Evolutionary conservation across 2,888 invertebrate species (phyloP), one percentile per base, ranked within the genome.

Genomic region (Halictus quadricinctus): DNA sequence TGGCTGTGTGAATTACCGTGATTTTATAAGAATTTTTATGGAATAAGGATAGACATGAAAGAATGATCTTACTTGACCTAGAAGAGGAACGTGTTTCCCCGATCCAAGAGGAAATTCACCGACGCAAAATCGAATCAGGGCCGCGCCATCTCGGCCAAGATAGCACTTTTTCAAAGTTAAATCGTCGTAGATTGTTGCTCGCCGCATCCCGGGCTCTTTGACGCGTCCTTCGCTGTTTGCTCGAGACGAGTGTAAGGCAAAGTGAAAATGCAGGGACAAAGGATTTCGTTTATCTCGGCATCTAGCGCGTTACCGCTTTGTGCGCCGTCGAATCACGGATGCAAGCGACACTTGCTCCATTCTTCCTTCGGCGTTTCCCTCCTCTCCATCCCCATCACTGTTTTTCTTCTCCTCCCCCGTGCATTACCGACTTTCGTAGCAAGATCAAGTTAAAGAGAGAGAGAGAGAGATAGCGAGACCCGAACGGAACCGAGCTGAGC

Each of bases 341-440:
- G 73, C 73, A 72, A 72, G 48, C 72, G 72, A 72, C 72, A 54
- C 73, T 73, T 54, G 73, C 73, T 73, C 50, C 73, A 73, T 54
- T 73, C 73, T 73, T 36, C 21, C 36, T 73, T 36, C 74, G 58
- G 58, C n/a, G 29, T 41, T 5, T n/a, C n/a, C 29, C 41, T 36
- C 58, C 41, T n/a, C 74, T 1, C 29, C 13, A 2, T 21, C 7
- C 50, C n/a, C n/a, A 21, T 21, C 54, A n/a, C 7, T 64, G 64
- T 29, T 64, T 29, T 29, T 13, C 74, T 15, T 41, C 41, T 6
- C 8, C 43, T 41, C 8, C n/a, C 5, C 2, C n/a, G 74, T 54
- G 41, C 13, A 25, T 15, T 41, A 10, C n/a, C 73, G 50, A 54
- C 36, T 74, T 74, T 58, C 58, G 58, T 8, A 41, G n/a, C 15